phyloP scores from a whole-genome alignment of 1,140 invertebrate species.

The Leptopilina boulardi region DNA sequence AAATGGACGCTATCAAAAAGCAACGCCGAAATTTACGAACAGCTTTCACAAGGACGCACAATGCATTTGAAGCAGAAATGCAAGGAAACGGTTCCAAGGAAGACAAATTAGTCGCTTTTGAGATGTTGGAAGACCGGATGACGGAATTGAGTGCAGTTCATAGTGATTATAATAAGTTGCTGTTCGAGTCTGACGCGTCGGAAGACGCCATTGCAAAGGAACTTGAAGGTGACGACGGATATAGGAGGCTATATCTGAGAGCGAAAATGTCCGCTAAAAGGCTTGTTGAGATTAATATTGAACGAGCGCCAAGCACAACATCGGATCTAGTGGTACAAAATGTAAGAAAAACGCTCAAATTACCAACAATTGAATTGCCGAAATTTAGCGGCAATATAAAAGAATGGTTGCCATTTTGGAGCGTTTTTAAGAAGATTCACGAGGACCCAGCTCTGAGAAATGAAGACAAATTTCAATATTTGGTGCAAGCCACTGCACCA shows the following conservation, averaged over 20 bases:
- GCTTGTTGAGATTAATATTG: background rate
- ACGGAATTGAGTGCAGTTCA: background rate
- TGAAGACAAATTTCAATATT: conserved; percentile 53
- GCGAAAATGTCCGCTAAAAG: background rate
- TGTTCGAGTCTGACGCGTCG: background rate
- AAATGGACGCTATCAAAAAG: background rate
- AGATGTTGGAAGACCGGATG: background rate
- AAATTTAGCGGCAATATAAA: conserved; percentile 52
- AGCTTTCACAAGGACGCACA: background rate
- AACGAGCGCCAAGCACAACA: background rate
- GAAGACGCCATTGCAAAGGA: background rate
- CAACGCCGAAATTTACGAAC: background rate
- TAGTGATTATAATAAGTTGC: background rate
- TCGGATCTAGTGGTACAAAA: background rate
- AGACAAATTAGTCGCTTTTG: background rate
- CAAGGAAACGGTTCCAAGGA: background rate
- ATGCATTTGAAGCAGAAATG: background rate
- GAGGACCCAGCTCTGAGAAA: conserved; percentile 42
- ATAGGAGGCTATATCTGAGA: background rate
- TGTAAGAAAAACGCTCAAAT: background rate
- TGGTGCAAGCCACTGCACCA: conserved; percentile 46
- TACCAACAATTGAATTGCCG: background rate
- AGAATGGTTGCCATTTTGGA: conserved; percentile 57
- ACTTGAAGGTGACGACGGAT: background rate
- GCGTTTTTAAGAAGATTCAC: conserved; percentile 54